Conservation (phyloP, 2,797 vertebrate genomes). For the Tenualosa ilisha region DNA sequence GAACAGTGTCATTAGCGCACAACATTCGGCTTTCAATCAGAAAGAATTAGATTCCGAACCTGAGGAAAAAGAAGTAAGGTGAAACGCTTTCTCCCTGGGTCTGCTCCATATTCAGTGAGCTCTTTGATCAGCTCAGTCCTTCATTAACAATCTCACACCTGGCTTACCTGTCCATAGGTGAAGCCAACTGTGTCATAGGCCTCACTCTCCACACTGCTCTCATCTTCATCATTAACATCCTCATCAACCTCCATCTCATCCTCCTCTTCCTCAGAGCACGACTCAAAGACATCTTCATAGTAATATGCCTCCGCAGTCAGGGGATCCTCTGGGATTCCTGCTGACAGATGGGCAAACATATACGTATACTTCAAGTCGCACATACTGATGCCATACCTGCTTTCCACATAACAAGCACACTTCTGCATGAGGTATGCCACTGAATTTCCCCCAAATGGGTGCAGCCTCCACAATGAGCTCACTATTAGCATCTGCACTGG, state of each 20-base stretch:
- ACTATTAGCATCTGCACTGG: neutral
- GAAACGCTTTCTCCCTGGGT: no score
- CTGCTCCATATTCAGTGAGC: no score
- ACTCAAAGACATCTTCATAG: constrained; percentile 82
- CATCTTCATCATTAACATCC: constrained; percentile 31
- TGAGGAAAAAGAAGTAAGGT: no score
- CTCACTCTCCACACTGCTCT: neutral
- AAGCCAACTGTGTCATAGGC: constrained; percentile 48
- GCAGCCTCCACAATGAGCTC: neutral
- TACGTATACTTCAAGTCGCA: neutral
- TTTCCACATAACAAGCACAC: neutral
- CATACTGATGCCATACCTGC: neutral
- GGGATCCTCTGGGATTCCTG: constrained; percentile 86
- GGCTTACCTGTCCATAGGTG: constrained; percentile 54
- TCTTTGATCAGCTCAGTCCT: neutral
- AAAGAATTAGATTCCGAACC: no score
- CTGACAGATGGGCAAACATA: constrained; percentile 19
- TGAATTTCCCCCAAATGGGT: neutral
- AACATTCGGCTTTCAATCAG: no score
- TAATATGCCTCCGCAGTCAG: constrained; percentile 78
- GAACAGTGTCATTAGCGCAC: no score
- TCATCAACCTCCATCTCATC: constrained; percentile 53
- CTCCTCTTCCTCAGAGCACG: constrained; percentile 78
- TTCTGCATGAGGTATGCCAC: neutral
- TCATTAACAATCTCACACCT: neutral